A percentile compares a stretch with the other conserved stretches of the same genome.
Conservation (phyloP, 2,888 invertebrate species). For the Cyrtodaria siliqua region DNA sequence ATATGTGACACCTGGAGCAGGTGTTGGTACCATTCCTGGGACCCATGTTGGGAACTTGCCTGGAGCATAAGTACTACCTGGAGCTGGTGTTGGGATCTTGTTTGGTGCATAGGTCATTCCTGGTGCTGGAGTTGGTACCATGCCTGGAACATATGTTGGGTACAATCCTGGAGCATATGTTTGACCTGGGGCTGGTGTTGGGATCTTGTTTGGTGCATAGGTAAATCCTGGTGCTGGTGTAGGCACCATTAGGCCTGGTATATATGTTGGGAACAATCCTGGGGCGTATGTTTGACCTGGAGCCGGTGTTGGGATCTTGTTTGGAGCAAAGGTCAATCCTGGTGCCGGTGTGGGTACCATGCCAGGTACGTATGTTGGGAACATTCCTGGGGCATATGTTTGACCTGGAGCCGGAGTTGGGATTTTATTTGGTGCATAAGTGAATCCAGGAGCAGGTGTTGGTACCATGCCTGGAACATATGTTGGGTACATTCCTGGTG, state of each 20-base stretch:
- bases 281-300: slow-evolving; percentile 64
- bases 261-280: slow-evolving; percentile 51
- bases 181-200: slow-evolving; percentile 58
- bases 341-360: slow-evolving; percentile 64
- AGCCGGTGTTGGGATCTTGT: slow-evolving; percentile 57
- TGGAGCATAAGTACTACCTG: slow-evolving; percentile 50
- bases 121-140: slow-evolving; percentile 54
- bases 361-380: slow-evolving; percentile 64
- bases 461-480: slow-evolving; percentile 42
- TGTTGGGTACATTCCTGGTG: slow-evolving; percentile 43
- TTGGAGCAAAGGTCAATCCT: slow-evolving; percentile 50
- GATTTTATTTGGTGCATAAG: slow-evolving; percentile 38
- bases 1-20: slow-evolving; percentile 53
- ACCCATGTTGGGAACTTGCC: slow-evolving; percentile 49
- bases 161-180: slow-evolving; percentile 45
- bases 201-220: slow-evolving; percentile 37
- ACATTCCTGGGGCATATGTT: slow-evolving; percentile 63
- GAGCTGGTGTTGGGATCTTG: slow-evolving; percentile 53
- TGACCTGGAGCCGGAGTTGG: slow-evolving; percentile 63
- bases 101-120: slow-evolving; percentile 59
- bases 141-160: slow-evolving; percentile 51
- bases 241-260: slow-evolving; percentile 52
- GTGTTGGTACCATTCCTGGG: slow-evolving; percentile 56
- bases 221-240: slow-evolving; percentile 57
- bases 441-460: slow-evolving; percentile 57